Evolutionary conservation across 2,888 invertebrate species (phyloP).

Genomic region (Drosophila pullipes): DNA sequence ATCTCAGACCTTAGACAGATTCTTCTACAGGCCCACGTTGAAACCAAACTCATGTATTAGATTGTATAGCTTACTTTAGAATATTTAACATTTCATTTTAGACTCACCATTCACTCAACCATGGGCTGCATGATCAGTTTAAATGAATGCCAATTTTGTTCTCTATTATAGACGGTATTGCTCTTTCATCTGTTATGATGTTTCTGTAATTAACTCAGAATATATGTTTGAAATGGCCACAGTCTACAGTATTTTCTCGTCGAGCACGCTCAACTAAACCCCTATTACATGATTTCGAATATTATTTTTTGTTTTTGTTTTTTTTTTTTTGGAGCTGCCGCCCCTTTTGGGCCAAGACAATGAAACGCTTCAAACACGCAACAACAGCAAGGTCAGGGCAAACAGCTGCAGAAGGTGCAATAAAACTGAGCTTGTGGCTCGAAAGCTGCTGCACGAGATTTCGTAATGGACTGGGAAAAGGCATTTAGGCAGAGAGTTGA

Average conservation of each 20-base stretch:
- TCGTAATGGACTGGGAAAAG: conserved; percentile 60
- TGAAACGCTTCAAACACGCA: conserved; percentile 59
- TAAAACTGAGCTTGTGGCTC: conserved; percentile 3
- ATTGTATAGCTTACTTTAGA: background rate
- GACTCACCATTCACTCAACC: background rate
- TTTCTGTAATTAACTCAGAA: background rate
- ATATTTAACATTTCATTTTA: background rate
- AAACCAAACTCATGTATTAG: background rate
- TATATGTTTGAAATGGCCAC: background rate
- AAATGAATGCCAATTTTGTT: background rate
- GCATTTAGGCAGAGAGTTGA: conserved; percentile 5
- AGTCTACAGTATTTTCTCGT: background rate
- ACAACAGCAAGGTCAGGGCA: conserved; percentile 72
- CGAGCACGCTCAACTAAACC: background rate
- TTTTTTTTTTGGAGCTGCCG: conserved; percentile 23
- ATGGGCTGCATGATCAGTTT: background rate
- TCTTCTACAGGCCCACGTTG: background rate
- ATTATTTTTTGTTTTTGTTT: background rate
- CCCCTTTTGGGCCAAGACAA: conserved; percentile 41
- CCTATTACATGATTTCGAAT: background rate
- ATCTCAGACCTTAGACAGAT: background rate
- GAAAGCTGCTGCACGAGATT: conserved; percentile 51
- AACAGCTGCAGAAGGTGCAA: conserved; percentile 27
- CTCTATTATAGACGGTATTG: background rate
- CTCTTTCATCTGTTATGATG: background rate